These are phyloP conservation scores for Pelobates cultripes DNA, from an alignment of 2,797 vertebrate species.

Conservation along the genomic window DNA sequence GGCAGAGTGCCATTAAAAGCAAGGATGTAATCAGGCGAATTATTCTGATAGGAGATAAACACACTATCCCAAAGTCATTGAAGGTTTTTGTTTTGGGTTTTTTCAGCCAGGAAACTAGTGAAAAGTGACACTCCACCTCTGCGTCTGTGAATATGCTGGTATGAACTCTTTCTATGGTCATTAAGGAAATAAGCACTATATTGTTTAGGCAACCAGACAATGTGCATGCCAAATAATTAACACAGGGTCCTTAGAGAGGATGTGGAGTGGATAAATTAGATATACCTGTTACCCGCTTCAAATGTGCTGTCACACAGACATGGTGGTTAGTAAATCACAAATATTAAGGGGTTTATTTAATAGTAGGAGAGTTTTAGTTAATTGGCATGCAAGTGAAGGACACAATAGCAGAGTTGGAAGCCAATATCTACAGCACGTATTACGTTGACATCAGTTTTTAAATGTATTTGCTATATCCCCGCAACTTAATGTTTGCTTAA, in stretches of 20 bases:
- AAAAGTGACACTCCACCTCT: slow-evolving; percentile 6
- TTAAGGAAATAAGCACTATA: slow-evolving; percentile 39
- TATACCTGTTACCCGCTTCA: too few species aligned
- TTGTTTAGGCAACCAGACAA: slow-evolving; percentile 39
- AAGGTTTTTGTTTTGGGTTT: neutral
- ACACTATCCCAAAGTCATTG: slow-evolving; percentile 23
- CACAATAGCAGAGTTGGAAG: too few species aligned
- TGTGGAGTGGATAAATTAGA: neutral
- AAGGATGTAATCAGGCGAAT: slow-evolving; percentile 33
- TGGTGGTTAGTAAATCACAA: too few species aligned
- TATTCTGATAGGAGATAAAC: slow-evolving; percentile 9
- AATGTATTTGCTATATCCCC: too few species aligned
- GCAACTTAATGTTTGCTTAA: too few species aligned
- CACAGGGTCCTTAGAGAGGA: neutral
- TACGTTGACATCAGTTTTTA: too few species aligned
- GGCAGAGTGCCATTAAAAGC: slow-evolving; percentile 36
- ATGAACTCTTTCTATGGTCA: slow-evolving; percentile 23
- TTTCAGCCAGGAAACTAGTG: slow-evolving; percentile 16
- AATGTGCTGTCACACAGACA: too few species aligned
- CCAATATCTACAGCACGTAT: too few species aligned
- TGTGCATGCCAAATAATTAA: slow-evolving; percentile 15
- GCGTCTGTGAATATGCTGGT: neutral
- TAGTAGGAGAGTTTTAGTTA: too few species aligned
- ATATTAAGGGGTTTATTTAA: too few species aligned
- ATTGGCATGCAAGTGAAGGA: too few species aligned